These are phyloP conservation scores for Bucorvus abyssinicus DNA, from an alignment of 2,797 vertebrate genomes.

Conservation along the genomic window DNA sequence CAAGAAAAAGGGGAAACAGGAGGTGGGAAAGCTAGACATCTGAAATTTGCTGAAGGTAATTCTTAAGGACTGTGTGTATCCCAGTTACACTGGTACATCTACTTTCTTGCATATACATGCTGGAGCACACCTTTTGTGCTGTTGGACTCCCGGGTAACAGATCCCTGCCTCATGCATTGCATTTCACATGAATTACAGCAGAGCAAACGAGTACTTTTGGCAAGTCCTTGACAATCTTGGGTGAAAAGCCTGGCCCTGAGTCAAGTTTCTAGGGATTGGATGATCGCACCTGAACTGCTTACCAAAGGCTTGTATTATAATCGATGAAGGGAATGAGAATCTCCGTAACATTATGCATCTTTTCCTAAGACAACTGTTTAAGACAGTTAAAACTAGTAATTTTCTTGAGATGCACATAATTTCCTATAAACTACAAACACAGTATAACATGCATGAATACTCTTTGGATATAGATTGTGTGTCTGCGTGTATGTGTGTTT, in stretches of 20 bases:
- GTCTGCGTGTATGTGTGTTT: not conserved
- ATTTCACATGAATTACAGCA: not conserved
- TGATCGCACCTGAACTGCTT: not conserved
- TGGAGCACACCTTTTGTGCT: not conserved
- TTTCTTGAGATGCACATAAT: not conserved
- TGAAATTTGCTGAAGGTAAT: not conserved
- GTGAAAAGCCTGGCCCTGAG: not conserved
- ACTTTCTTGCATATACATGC: not conserved
- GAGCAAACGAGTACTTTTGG: not conserved
- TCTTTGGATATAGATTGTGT: not conserved
- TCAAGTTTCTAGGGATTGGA: not conserved
- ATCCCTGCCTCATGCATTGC: not conserved
- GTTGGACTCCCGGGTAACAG: not conserved
- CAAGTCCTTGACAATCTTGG: not conserved
- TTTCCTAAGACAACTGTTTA: not conserved
- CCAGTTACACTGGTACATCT: not conserved
- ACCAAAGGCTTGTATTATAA: not conserved
- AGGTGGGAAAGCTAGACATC: not conserved
- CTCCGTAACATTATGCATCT: not conserved
- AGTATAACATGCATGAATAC: not conserved
- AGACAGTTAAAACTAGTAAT: not conserved
- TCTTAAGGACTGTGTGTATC: not conserved
- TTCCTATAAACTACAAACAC: not conserved
- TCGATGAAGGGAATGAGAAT: not conserved
- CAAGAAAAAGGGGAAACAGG: not conserved